Conservation (phyloP, 2,888 invertebrate species). For the Caenorhabditis sp. region DNA sequence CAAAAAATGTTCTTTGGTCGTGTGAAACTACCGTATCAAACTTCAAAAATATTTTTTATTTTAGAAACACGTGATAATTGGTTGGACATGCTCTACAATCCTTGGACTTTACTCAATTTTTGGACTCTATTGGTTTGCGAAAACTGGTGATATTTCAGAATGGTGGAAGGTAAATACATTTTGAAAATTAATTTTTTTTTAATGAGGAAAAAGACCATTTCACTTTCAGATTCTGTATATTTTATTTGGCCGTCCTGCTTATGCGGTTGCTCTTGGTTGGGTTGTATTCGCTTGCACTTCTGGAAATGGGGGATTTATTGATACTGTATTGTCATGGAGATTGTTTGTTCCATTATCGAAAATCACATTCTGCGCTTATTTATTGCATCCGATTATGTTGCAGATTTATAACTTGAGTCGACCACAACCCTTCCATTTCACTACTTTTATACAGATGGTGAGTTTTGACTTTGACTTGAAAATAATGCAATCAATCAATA, state of each 20-base stretch:
- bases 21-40: no score
- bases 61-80: constrained; percentile 36
- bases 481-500: no score
- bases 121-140: constrained; percentile 66
- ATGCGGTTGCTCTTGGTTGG: constrained; percentile 73
- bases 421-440: constrained; percentile 70
- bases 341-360: constrained; percentile 87
- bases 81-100: constrained; percentile 43
- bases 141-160: constrained; percentile 67
- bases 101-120: constrained; percentile 67
- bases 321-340: constrained; percentile 83
- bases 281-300: constrained; percentile 73
- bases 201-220: background rate
- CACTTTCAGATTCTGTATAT: constrained; percentile 55
- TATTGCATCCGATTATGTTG: constrained; percentile 73
- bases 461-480: no score
- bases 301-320: constrained; percentile 74
- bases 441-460: constrained; percentile 69
- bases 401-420: constrained; percentile 68
- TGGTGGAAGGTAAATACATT: constrained; percentile 37
- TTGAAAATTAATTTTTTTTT: background rate
- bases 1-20: no score
- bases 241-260: constrained; percentile 68
- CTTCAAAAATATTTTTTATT: background rate
- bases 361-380: constrained; percentile 91